Conservation (phyloP, 2,797 vertebrate species). For the Galaxias olidus region DNA sequence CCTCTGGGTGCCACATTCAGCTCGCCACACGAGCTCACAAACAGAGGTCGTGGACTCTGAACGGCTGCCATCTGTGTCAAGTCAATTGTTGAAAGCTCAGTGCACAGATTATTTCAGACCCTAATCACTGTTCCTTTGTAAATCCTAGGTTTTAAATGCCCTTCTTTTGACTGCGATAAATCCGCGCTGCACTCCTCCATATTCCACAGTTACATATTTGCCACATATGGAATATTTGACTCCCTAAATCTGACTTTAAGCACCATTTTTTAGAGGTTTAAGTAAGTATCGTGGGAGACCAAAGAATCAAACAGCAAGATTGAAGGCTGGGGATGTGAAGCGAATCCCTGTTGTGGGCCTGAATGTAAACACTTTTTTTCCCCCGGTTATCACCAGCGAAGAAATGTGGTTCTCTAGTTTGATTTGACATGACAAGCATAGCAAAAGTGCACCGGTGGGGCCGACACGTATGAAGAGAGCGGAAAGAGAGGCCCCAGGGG, state of each 20-base stretch:
- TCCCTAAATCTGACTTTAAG: too few species aligned
- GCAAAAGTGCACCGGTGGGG: conserved; percentile 60
- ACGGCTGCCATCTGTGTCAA: conserved; percentile 42
- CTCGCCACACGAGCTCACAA: conserved; percentile 39
- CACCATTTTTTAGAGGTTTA: not conserved
- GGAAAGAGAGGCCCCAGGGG: conserved; percentile 53
- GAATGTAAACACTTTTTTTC: conserved; percentile 38
- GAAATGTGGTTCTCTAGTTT: conserved; percentile 57
- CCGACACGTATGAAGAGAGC: conserved; percentile 55
- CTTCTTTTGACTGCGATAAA: too few species aligned
- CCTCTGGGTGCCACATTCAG: conserved; percentile 13
- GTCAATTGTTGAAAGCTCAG: conserved; percentile 26
- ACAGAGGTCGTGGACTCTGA: conserved; percentile 51
- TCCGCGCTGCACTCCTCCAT: too few species aligned
- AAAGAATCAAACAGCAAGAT: conserved; percentile 9
- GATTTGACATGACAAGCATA: conserved; percentile 63
- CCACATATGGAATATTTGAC: too few species aligned
- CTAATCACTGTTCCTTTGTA: too few species aligned
- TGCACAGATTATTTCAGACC: too few species aligned
- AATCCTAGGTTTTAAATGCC: too few species aligned
- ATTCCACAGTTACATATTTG: too few species aligned
- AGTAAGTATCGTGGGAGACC: conserved; percentile 5
- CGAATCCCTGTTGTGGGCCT: conserved; percentile 16
- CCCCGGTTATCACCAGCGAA: conserved; percentile 46
- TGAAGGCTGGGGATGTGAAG: conserved; percentile 12